These are phyloP conservation scores for Pachypeltis micranthus DNA, from an alignment of 1,140 invertebrate genomes.

Conservation along the genomic window DNA sequence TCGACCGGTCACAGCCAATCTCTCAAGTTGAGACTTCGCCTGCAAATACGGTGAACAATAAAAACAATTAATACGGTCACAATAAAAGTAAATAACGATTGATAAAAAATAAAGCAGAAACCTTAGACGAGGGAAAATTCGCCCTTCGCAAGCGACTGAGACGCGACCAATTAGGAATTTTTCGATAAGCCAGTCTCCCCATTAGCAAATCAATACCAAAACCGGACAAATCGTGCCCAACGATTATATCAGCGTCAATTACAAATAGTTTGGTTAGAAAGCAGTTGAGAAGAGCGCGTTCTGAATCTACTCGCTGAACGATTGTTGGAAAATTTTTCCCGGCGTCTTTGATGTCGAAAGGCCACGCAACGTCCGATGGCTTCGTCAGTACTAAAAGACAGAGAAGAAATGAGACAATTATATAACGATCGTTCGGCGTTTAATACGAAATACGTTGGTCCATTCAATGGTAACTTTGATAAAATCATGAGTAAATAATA, in stretches of 20 bases:
- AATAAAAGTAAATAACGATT: background rate
- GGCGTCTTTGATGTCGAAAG: slow-evolving; percentile 57
- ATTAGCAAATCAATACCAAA: slow-evolving; percentile 46
- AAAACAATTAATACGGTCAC: background rate
- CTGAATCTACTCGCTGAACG: slow-evolving; percentile 70
- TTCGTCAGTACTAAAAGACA: slow-evolving; percentile 60
- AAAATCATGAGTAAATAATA: too few relatives aligned
- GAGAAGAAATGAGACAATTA: too few relatives aligned
- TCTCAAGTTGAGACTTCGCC: slow-evolving; percentile 39
- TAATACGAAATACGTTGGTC: too few relatives aligned
- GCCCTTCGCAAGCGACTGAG: slow-evolving; percentile 71
- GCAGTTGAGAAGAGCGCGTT: slow-evolving; percentile 70
- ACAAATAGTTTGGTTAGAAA: slow-evolving; percentile 72
- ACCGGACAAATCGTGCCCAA: slow-evolving; percentile 73
- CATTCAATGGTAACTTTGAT: too few relatives aligned
- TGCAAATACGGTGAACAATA: slow-evolving; percentile 23
- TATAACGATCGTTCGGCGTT: too few relatives aligned
- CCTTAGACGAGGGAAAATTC: slow-evolving; percentile 26
- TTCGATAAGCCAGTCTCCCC: slow-evolving; percentile 58
- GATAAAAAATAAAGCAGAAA: background rate
- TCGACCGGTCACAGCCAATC: slow-evolving; percentile 56
- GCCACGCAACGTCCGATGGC: slow-evolving; percentile 65
- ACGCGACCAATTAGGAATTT: slow-evolving; percentile 82
- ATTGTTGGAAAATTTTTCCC: slow-evolving; percentile 55
- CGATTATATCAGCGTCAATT: slow-evolving; percentile 84